Evolutionary conservation across 2,797 vertebrate species (phyloP).

Genomic region (Squalus acanthias): DNA sequence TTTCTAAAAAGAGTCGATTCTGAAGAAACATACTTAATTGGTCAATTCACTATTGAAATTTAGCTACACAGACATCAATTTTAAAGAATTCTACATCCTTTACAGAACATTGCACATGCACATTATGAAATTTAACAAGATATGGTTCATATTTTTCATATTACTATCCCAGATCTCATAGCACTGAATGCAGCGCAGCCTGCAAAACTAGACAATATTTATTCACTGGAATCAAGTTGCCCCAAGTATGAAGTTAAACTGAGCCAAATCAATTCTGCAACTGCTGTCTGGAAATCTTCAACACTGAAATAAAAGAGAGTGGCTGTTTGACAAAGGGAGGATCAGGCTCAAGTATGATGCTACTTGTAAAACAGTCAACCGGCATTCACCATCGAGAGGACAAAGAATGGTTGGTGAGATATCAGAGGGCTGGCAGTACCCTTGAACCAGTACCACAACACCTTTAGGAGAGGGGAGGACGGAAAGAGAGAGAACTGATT

Average conservation of each 20-base stretch:
- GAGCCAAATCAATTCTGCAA: conserved; percentile 5
- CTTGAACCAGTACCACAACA: background rate
- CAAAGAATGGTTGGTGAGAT: background rate
- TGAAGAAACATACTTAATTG: background rate
- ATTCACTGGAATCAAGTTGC: background rate
- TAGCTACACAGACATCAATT: background rate
- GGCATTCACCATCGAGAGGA: background rate
- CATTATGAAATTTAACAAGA: background rate
- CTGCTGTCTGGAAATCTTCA: background rate
- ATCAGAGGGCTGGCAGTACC: background rate
- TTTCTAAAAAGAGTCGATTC: background rate
- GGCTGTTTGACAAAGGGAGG: background rate
- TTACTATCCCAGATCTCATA: background rate
- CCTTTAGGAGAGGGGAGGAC: background rate
- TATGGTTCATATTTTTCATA: background rate
- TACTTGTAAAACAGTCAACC: background rate
- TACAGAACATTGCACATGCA: no score
- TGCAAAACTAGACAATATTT: background rate
- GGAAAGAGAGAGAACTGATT: background rate
- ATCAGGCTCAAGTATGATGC: background rate
- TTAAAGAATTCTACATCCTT: background rate
- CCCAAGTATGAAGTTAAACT: background rate
- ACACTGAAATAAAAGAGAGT: background rate
- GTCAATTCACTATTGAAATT: background rate
- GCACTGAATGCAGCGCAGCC: background rate